Base-by-base conservation (phyloP, 2,888 invertebrate genomes). In the Andrena hattorfiana region DNA sequence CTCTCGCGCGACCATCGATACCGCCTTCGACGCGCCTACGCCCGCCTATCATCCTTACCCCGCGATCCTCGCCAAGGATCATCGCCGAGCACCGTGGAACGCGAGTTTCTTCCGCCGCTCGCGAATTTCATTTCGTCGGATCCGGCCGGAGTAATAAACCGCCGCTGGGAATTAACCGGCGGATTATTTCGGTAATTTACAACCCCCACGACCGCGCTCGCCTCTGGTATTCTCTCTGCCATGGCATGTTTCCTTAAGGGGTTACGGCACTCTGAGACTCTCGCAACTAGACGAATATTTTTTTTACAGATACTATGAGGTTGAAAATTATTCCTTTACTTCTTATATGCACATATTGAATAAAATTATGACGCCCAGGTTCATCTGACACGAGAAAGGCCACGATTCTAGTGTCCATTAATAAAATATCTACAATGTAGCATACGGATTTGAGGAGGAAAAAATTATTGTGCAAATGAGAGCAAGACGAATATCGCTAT, bases 121-220 rank as follows among this genome's bases (percentile, higher is more conserved):
- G 87, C 89, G 88, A 90, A 90, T 92, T 92, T 89, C 89, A 92
- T 92, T 92, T 85, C 88, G 91, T 87, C 90, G 90, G 89, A 88
- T 91, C 89, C 89, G 86, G 81, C 83, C 86, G 87, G 85, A 89
- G 92, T 88, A 90, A 90, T 90, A 91, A 92, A 92, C 88, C 90
- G 90, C 86, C 89, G 89, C 87, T 86, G 89, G 91, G 91, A 92
- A 92, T 92, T 92, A 92, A 92, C 91, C 88, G 87, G 49, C 35
- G 90, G 92, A 92, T 92, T 92, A 92, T 92, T 91, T 91, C 90
- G 91, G 74, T 92, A 92, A 92, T 92, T 92, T 92, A 92, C 90
- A 91, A 87, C 91, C 87, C 76, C 81, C 84, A 87, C 89, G 89
- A 89, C 86, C 88, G 89, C 88, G 72, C 77, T 75, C 70, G 60